phyloP scores from a whole-genome alignment of 2,113 vertebrate species.

The Zosterops japonicus region DNA sequence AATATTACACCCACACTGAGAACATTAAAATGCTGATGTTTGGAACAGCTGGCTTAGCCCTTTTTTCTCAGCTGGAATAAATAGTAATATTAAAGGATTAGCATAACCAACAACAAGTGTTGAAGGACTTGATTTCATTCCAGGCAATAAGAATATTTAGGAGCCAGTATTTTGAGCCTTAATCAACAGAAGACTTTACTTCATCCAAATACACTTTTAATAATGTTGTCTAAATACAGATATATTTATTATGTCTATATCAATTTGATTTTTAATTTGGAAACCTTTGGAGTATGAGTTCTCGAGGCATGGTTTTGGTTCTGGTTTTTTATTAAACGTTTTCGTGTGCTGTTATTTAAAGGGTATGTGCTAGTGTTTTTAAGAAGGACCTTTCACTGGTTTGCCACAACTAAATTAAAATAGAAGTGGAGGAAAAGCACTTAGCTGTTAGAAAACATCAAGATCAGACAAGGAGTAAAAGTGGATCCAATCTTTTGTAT shows the following conservation, averaged over 20 bases:
- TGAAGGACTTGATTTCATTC: conserved; percentile 29
- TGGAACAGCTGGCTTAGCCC: conserved; percentile 45
- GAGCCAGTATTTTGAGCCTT: background rate
- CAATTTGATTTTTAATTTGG: background rate
- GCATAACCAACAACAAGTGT: conserved; percentile 49
- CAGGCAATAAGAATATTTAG: conserved; percentile 4
- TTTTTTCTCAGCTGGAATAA: conserved; percentile 45
- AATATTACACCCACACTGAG: conserved; percentile 5
- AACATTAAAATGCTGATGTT: conserved; percentile 46
- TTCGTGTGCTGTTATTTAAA: background rate
- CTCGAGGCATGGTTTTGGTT: background rate
- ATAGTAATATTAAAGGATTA: conserved; percentile 65
- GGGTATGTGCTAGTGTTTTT: background rate
- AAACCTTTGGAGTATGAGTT: background rate
- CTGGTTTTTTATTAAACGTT: accelerated
- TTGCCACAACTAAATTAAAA: background rate
- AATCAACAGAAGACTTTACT: background rate
- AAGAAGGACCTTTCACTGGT: background rate
- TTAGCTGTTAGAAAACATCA: background rate
- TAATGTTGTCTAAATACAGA: background rate
- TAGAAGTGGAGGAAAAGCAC: background rate
- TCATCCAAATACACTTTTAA: background rate
- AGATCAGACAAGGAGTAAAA: background rate
- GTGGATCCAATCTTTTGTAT: background rate
- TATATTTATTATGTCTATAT: background rate